phyloP scores from a whole-genome alignment of 2,797 vertebrate genomes.

The Neosalanx taihuensis region DNA sequence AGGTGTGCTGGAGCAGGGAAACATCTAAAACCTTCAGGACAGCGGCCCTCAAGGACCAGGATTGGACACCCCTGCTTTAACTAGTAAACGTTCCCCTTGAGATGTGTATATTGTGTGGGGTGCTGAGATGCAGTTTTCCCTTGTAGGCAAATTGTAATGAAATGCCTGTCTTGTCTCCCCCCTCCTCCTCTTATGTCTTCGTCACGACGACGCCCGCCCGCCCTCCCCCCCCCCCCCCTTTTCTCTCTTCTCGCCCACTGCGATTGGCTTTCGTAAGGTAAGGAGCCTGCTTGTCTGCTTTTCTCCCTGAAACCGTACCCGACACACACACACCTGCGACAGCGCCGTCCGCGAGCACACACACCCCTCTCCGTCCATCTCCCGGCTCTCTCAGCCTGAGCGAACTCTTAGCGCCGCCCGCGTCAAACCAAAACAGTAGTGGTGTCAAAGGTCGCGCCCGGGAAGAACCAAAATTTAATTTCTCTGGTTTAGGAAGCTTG shows the following conservation, averaged over 20 bases:
- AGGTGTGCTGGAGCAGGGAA: no score
- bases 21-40: no score
- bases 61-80: not conserved
- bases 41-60: no score
- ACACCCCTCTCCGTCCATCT: slow-evolving; percentile 30
- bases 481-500: not conserved
- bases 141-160: slow-evolving; percentile 75
- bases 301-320: slow-evolving; percentile 65
- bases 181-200: slow-evolving; percentile 31
- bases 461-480: slow-evolving; percentile 30
- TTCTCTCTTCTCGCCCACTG: slow-evolving; percentile 70
- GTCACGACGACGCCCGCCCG: not conserved
- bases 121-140: not conserved
- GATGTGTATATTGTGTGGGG: not conserved
- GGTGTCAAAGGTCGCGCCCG: slow-evolving; percentile 7
- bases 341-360: slow-evolving; percentile 7
- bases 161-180: slow-evolving; percentile 82
- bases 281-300: slow-evolving; percentile 88
- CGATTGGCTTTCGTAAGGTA: slow-evolving; percentile 98
- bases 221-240: not conserved
- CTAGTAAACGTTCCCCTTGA: not conserved
- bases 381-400: slow-evolving; percentile 48
- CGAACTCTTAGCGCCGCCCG: slow-evolving; percentile 57
- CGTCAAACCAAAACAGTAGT: slow-evolving; percentile 26
- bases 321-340: slow-evolving; percentile 44